Evolutionary conservation across 2,888 invertebrate genomes (phyloP), one percentile per base, ranked within the genome.

Genomic region (Parnassius mnemosyne): DNA sequence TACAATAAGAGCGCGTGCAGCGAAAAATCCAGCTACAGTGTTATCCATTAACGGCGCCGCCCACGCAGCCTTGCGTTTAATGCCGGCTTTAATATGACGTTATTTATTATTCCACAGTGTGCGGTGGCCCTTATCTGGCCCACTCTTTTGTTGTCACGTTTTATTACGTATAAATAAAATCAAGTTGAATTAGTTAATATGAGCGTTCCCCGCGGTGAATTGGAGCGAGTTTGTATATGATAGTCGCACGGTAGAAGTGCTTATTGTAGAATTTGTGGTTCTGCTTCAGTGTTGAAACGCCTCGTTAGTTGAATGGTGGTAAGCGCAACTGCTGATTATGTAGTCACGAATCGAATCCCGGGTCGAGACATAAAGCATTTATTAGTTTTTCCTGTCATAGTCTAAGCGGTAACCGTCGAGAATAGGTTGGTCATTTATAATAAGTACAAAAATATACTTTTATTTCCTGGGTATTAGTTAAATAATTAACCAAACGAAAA

Each of bases 11-110:
- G 16, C 16, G 16, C 16, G 43, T 25, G 13, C 52, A 57, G 57
- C 13, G 42, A 61, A 58, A 61, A 64, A 61, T 49, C 63, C 65
- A 65, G 52, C 46, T 64, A 56, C 63, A 57, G 20, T 61, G 59
- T 57, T 16, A 61, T 42, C 64, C 61, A 61, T 57, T 25, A 61
- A 49, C 64, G 63, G 65, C 66, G 60, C 66, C 79, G 76, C 84
- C 83, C 74, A 79, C 79, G 73, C 79, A 63, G 59, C 64, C 52
- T 46, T 69, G 49, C 13, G 69, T 71, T 78, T 79, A 81, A 77
- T 79, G 71, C 81, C 69, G 71, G 68, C 78, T 82, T 83, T 86
- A 85, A 87, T 83, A 81, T 82, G 86, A 84, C 81, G 72, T 87
- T 84, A 87, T 87, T 87, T 87, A 87, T 86, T 77, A 76, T 76